Conservation (phyloP, 1,140 invertebrate species). For the Trichonephila inaurata region DNA sequence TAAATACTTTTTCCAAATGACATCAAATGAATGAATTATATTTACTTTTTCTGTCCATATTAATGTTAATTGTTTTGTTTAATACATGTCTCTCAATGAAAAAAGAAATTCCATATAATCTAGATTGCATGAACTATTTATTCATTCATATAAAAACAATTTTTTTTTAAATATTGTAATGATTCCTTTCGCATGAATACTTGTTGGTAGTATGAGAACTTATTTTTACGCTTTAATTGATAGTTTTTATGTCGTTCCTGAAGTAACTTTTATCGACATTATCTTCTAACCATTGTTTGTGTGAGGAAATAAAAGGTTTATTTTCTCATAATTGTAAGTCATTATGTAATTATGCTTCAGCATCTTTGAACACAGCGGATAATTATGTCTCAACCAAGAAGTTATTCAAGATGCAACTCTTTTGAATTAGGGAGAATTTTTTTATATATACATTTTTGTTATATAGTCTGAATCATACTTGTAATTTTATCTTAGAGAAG, state of each 20-base stretch:
- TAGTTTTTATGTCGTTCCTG: neutral
- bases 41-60: no score
- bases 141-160: neutral
- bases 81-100: no score
- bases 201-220: neutral
- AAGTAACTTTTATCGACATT: neutral
- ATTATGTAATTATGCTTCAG: conserved; percentile 50
- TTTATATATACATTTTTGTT: neutral
- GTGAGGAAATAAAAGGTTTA: neutral
- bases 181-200: neutral
- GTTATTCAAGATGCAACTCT: neutral
- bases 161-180: neutral
- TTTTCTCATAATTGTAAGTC: conserved; percentile 37
- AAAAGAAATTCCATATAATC: neutral
- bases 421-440: neutral
- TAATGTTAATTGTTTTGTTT: no score
- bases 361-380: neutral
- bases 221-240: neutral
- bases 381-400: neutral
- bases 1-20: no score
- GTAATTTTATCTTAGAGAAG: neutral
- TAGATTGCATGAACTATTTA: neutral
- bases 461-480: neutral
- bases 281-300: conserved; percentile 39
- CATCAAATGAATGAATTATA: no score